Evolutionary conservation across 2,888 invertebrate genomes (phyloP).

Genomic region (Gandaritis pyraliata): DNA sequence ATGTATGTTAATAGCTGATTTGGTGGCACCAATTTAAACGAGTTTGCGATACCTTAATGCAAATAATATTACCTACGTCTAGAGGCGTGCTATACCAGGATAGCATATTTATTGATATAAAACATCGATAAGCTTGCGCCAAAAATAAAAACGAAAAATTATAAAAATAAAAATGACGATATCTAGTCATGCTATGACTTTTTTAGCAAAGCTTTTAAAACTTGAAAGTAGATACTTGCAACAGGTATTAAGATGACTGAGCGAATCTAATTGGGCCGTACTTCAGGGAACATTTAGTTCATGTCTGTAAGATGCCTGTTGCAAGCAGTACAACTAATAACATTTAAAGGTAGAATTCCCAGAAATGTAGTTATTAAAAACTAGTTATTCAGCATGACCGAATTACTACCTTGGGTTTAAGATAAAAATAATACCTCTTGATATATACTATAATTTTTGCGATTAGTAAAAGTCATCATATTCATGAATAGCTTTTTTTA

Average conservation of each 20-base stretch:
- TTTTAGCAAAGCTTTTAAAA: neutral
- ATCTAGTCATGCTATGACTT: neutral
- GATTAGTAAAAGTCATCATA: too few species aligned
- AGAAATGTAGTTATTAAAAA: conserved; percentile 3
- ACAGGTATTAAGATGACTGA: neutral
- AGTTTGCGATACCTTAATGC: neutral
- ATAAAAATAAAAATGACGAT: neutral
- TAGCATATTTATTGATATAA: neutral
- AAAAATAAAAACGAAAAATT: neutral
- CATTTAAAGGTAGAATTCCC: neutral
- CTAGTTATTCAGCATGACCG: too few species aligned
- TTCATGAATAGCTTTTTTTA: too few species aligned
- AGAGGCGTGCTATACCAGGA: conserved; percentile 1
- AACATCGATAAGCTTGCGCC: neutral
- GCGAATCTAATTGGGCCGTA: too few species aligned
- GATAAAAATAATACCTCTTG: too few species aligned
- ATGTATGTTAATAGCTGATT: neutral
- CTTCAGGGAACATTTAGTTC: neutral
- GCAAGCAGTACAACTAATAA: conserved; percentile 3
- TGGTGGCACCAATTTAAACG: neutral
- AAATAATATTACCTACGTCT: neutral
- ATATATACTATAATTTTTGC: too few species aligned
- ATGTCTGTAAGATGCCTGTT: neutral
- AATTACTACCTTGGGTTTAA: too few species aligned
- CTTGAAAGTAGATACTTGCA: conserved; percentile 1